Evolutionary conservation across 1,140 invertebrate genomes (phyloP).

Genomic region (Pogonomyrmex barbatus): DNA sequence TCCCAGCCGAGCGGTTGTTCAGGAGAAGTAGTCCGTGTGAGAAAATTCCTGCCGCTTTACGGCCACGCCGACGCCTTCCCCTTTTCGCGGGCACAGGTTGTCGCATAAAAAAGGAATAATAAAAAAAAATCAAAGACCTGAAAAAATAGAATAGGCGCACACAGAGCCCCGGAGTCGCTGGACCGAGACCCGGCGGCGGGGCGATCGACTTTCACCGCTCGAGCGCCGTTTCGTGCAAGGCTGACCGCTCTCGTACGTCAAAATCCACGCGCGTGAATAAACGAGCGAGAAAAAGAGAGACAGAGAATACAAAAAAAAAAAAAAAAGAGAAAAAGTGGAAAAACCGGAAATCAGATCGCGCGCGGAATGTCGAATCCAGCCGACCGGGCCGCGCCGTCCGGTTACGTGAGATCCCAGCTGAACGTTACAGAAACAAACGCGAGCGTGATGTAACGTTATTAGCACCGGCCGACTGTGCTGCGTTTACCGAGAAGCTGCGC

Average conservation of each 20-base stretch:
- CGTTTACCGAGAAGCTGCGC: neutral
- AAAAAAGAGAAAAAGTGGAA: neutral
- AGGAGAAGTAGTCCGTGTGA: neutral
- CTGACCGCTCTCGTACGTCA: slow-evolving; percentile 13
- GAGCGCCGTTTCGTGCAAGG: neutral
- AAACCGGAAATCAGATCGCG: slow-evolving; percentile 15
- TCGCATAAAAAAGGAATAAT: neutral
- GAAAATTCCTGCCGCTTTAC: slow-evolving; percentile 32
- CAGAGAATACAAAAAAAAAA: neutral
- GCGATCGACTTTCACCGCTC: slow-evolving; percentile 51
- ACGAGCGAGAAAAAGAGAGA: neutral
- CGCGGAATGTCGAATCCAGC: slow-evolving; percentile 25
- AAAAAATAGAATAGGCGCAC: slow-evolving; percentile 10
- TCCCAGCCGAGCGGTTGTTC: neutral
- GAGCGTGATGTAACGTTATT: slow-evolving; percentile 44
- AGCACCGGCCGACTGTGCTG: neutral
- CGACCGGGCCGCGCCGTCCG: neutral
- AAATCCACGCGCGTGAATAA: slow-evolving; percentile 25
- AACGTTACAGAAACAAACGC: slow-evolving; percentile 25
- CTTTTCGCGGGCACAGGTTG: neutral
- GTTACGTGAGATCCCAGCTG: neutral
- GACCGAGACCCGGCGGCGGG: slow-evolving; percentile 27
- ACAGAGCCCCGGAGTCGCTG: slow-evolving; percentile 25
- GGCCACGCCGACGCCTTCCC: neutral
- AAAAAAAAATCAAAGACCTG: slow-evolving; percentile 40